Evolutionary conservation across 1,140 invertebrate genomes (phyloP), one percentile per base, ranked within the genome.

Genomic region (Drosophila biarmipes): DNA sequence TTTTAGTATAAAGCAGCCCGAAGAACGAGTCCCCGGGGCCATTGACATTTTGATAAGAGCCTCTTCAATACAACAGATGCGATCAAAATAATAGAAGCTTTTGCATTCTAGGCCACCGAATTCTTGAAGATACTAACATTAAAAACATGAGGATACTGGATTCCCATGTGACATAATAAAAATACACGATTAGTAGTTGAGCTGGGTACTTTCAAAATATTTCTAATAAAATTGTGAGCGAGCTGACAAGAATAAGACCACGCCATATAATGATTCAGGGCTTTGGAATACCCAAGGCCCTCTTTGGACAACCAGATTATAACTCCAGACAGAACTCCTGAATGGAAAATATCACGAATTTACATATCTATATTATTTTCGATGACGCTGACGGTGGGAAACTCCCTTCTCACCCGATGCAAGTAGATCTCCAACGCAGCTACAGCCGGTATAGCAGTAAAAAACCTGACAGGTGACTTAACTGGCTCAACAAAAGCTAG

Each of bases 391-490:
- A 14, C 14, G 14, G 15, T 27, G 67, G 67, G 40, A 69, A 71
- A 71, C 67, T 38, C 67, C 42, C 51, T 37, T 34, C 6, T n/a
- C 31, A 37, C 38, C 31, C 67, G 40, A 45, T 56, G 40, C 42
- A 69, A 27, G 49, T 56, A 35, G 27, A 43, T 66, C 35, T 53
- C 14, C 14, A 35, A 35, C 31, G 17, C 12, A 35, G 38, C 3
- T 29, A 21, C 4, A 21, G 21, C 21, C 21, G 21, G 21, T 21
- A 21, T 21, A 21, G 10, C n/a, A 10, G 24, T 40, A 48, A 55
- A 63, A 67, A 67, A 51, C 67, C 67, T 19, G 42, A 19, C 42
- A 0, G 42, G 38, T 73, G 57, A 73, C 58, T 73, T 73, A 62
- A 61, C 55, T 40, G 37, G 55, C 37, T 8, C 37, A 31, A 40